Base-by-base conservation (phyloP, 2,113 vertebrate genomes). In the Argyrosomus japonicus region DNA sequence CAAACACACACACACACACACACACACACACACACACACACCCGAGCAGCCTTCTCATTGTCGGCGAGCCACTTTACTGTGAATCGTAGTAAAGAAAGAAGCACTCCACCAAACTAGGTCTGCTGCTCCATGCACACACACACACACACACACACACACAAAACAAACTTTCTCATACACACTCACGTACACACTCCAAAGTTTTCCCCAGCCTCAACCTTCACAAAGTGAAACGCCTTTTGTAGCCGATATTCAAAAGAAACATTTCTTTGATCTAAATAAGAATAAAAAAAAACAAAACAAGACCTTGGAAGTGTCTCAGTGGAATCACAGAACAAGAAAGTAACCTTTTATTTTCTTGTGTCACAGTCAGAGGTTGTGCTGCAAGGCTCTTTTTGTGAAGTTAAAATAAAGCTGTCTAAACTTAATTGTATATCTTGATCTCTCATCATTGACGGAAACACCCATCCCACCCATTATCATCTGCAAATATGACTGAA, bases 391-490 rank as follows among this genome's bases (percentile, higher is more conserved):
- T 77, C 23, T 75, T 83, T 50, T 87, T 86, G 67, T 84, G 85
- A 88, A 89, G 87, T 85, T 76, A 74, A 89, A 86, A 86, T 82
- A 81, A 67, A 83, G 40, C 43, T 18, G 45, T 84, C 19, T 79
- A 54, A 85, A 36, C 45, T 76, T 68, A 82, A 84, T 80, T 63
- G 67, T 83, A 71, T 69, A 72, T 87, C 21, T 87, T 87, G 82
- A 81, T 87, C 62, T 81, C 48, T 54, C 47, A 45, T 68, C 65
- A 75, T 4, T 50, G 56, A 73, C 68, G 50, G 17, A 6, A 80
- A 77, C 64, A 14, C 50, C 18, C 47, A n/a, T n/a, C n/a, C n/a
- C n/a, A n/a, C n/a, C n/a, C n/a, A n/a, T n/a, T n/a, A 62, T 45
- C 17, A 62, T 65, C 63, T 18, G n/a, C 9, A 68, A 69, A 53